These are phyloP conservation scores for Chromis chromis DNA, from an alignment of 2,797 vertebrate genomes.

Conservation along the genomic window DNA sequence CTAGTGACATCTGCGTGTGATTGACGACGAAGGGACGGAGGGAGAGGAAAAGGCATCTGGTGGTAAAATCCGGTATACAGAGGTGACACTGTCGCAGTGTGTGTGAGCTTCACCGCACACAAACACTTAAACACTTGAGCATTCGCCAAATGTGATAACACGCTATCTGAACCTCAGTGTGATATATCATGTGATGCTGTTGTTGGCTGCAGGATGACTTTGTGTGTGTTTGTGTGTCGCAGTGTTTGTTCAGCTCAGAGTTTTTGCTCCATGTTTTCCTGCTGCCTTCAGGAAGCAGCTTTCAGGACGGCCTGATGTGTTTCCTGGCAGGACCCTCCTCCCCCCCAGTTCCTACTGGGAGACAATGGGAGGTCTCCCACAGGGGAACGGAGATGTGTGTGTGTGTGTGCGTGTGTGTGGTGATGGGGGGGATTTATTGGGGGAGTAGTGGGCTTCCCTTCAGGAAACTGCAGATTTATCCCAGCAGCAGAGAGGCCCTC, in stretches of 20 bases:
- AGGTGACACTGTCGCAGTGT: constrained; percentile 16
- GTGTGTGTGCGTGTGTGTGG: constrained; percentile 27
- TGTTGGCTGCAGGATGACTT: constrained; percentile 50
- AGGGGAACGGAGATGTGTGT: constrained; percentile 61
- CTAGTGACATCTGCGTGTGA: constrained; percentile 1
- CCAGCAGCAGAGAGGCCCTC: constrained; percentile 64
- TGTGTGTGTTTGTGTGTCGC: constrained; percentile 26
- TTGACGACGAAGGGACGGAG: constrained; percentile 13
- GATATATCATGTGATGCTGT: constrained; percentile 69
- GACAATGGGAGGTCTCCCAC: constrained; percentile 83
- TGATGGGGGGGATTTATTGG: constrained; percentile 61
- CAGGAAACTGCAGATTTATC: constrained; percentile 83
- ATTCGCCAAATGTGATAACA: constrained; percentile 49
- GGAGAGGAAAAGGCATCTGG: constrained; percentile 16
- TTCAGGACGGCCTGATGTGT: constrained; percentile 76
- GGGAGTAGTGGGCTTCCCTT: constrained; percentile 77
- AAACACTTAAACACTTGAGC: constrained; percentile 26
- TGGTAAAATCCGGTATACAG: constrained; percentile 4
- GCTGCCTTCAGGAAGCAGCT: constrained; percentile 84
- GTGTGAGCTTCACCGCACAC: constrained; percentile 7
- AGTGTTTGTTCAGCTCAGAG: constrained; percentile 71
- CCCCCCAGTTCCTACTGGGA: constrained; percentile 67
- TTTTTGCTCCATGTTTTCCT: constrained; percentile 75
- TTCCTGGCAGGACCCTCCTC: constrained; percentile 73
- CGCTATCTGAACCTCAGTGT: constrained; percentile 56